These are phyloP conservation scores for Microcebus tavaratra DNA, from an alignment of 2,113 vertebrate species.

Conservation along the genomic window DNA sequence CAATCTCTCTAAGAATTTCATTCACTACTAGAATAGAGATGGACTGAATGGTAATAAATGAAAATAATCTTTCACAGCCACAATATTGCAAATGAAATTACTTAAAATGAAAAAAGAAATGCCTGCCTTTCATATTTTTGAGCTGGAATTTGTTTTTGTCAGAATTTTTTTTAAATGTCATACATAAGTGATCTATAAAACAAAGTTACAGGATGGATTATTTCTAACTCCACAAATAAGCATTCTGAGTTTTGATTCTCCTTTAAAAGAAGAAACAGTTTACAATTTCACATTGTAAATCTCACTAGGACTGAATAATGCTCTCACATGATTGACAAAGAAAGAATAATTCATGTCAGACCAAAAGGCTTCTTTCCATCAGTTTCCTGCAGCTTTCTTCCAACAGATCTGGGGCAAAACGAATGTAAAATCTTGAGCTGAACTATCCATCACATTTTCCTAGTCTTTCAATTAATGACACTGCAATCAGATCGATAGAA, in stretches of 20 bases:
- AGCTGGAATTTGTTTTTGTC: slow-evolving; percentile 75
- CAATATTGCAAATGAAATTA: slow-evolving; percentile 55
- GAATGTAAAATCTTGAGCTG: slow-evolving; percentile 79
- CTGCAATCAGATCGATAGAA: slow-evolving; percentile 89
- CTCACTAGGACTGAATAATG: slow-evolving; percentile 81
- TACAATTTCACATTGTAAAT: slow-evolving; percentile 85
- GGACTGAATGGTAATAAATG: slow-evolving; percentile 59
- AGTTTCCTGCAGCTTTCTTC: slow-evolving; percentile 82
- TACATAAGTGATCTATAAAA: slow-evolving; percentile 28
- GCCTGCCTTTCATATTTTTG: slow-evolving; percentile 71
- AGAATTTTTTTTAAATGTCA: slow-evolving; percentile 45
- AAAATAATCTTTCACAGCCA: slow-evolving; percentile 65
- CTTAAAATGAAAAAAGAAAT: slow-evolving; percentile 73
- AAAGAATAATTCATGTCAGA: slow-evolving; percentile 85
- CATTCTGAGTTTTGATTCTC: slow-evolving; percentile 74
- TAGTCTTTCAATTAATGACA: slow-evolving; percentile 87
- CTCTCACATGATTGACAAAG: slow-evolving; percentile 85
- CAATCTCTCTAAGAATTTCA: slow-evolving; percentile 67
- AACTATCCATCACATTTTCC: slow-evolving; percentile 85
- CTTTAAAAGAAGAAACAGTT: slow-evolving; percentile 82
- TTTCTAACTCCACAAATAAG: slow-evolving; percentile 76
- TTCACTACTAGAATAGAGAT: slow-evolving; percentile 44
- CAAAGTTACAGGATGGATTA: slow-evolving; percentile 35
- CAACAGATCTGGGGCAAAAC: slow-evolving; percentile 82
- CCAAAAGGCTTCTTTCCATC: slow-evolving; percentile 83